phyloP scores from a whole-genome alignment of 35 echinoderm and acorn worm species.

The Ophiothrix spiculata region DNA sequence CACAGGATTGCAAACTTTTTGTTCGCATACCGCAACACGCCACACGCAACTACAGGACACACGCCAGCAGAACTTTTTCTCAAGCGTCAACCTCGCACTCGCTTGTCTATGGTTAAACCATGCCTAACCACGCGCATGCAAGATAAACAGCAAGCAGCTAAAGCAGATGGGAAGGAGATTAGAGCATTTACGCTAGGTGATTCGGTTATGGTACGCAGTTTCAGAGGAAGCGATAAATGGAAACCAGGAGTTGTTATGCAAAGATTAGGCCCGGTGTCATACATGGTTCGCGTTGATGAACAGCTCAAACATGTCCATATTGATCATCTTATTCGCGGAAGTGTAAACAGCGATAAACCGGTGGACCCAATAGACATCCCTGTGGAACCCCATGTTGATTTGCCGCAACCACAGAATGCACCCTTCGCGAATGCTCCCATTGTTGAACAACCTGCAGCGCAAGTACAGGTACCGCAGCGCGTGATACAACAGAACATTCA shows the following conservation, averaged over 20 bases:
- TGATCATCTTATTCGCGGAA: not conserved
- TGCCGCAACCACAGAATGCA: not conserved
- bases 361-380: not conserved
- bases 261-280: not conserved
- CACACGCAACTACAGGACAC: constrained; percentile 46
- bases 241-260: not conserved
- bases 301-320: not conserved
- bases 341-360: not conserved
- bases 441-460: not conserved
- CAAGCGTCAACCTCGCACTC: not conserved
- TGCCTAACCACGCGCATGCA: constrained; percentile 12
- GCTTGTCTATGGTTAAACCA: constrained; percentile 38
- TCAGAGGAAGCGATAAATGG: not conserved
- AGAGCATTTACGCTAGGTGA: not conserved
- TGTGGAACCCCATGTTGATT: not conserved
- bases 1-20: constrained; percentile 25
- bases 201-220: not conserved
- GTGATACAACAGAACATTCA: not conserved
- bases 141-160: constrained; percentile 11
- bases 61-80: constrained; percentile 18
- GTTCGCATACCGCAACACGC: constrained; percentile 27
- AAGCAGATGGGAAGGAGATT: not conserved
- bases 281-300: not conserved
- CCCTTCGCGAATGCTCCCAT: not conserved
- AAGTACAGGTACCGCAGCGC: not conserved